phyloP scores from a whole-genome alignment of 2,113 vertebrate species.

The Myodes glareolus region DNA sequence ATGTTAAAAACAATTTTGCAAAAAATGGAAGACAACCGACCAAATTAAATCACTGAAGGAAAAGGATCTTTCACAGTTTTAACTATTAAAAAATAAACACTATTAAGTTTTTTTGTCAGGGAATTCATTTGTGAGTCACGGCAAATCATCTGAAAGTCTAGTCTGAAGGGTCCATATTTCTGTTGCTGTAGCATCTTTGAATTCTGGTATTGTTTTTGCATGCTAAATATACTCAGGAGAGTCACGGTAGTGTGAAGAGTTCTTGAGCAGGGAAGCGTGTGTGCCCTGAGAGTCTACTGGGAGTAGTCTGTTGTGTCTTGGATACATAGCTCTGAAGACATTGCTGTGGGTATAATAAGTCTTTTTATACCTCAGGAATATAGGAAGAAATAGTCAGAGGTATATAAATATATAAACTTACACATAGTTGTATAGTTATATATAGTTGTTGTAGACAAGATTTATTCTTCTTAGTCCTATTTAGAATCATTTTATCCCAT shows the following conservation, averaged over 20 bases:
- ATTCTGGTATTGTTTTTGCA: not conserved
- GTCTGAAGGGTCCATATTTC: not conserved
- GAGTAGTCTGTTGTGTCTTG: no score
- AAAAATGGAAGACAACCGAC: not conserved
- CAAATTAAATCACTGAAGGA: not conserved
- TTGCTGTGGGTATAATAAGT: not conserved
- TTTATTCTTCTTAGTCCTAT: not conserved
- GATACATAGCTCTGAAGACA: not conserved
- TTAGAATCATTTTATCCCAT: not conserved
- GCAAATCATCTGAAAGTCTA: not conserved
- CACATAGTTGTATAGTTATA: not conserved
- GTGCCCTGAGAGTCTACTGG: rapidly evolving
- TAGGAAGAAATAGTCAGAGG: not conserved
- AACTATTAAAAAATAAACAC: not conserved
- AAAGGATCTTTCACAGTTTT: not conserved
- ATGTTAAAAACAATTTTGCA: not conserved
- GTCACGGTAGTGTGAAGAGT: not conserved
- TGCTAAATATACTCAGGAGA: rapidly evolving
- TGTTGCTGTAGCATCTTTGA: not conserved
- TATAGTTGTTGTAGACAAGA: not conserved
- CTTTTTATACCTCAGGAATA: not conserved
- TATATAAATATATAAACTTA: not conserved
- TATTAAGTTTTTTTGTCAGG: not conserved
- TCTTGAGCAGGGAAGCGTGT: no score
- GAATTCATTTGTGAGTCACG: not conserved